phyloP scores from a whole-genome alignment of 2,113 vertebrate species.

The Chaenogobius annularis region DNA sequence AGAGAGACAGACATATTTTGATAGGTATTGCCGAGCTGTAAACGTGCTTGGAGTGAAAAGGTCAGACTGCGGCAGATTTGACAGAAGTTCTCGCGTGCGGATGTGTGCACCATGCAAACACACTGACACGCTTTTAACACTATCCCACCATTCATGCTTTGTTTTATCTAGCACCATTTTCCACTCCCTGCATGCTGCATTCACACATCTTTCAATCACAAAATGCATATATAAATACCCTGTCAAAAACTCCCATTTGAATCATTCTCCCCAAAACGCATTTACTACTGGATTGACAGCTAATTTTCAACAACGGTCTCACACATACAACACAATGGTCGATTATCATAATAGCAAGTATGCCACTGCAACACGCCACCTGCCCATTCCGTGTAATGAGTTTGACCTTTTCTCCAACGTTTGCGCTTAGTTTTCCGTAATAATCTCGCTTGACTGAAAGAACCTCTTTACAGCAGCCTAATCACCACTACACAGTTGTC shows the following conservation, averaged over 20 bases:
- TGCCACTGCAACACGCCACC: constrained; percentile 60
- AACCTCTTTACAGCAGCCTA: constrained; percentile 53
- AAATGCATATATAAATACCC: constrained; percentile 21
- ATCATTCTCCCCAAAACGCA: constrained; percentile 32
- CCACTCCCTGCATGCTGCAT: constrained; percentile 15
- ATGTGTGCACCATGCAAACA: constrained; percentile 71
- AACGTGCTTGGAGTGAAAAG: constrained; percentile 66
- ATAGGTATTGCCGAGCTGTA: constrained; percentile 59
- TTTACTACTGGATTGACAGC: constrained; percentile 63
- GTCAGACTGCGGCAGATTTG: constrained; percentile 60
- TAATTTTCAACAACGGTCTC: constrained; percentile 59
- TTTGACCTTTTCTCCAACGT: constrained; percentile 69
- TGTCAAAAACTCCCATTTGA: constrained; percentile 1
- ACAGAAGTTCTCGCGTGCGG: constrained; percentile 53
- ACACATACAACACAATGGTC: constrained; percentile 14
- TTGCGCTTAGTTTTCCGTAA: constrained; percentile 54
- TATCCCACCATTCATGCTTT: constrained; percentile 11
- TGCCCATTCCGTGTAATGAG: constrained; percentile 72
- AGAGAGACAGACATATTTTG: constrained; percentile 40
- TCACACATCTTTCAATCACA: constrained; percentile 21
- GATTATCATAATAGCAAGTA: constrained; percentile 49
- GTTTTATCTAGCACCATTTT: constrained; percentile 18
- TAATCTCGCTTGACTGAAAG: constrained; percentile 58
- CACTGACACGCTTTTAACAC: constrained; percentile 47
- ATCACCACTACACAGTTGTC: constrained; percentile 65